Evolutionary conservation across 2,888 invertebrate genomes (phyloP).

Genomic region (Liopterus haemorrhoidalis): DNA sequence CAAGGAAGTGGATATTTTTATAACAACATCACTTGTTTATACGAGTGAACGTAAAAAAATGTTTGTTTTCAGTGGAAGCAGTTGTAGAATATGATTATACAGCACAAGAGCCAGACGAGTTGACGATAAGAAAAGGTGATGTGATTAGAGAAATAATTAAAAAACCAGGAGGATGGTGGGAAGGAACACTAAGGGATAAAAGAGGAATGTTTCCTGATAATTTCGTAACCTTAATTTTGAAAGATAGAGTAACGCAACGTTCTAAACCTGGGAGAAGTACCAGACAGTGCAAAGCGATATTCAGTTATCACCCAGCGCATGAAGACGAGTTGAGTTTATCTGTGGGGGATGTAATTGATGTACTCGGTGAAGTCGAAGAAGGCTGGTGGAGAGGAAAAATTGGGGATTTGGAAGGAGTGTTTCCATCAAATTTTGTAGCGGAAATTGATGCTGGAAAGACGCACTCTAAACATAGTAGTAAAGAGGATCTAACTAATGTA

Average conservation of each 20-base stretch:
- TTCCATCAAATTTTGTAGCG: conserved; percentile 91
- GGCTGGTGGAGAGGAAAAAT: conserved; percentile 89
- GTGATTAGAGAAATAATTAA: conserved; percentile 73
- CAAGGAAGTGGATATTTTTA: no score
- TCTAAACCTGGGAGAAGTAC: conserved; percentile 40
- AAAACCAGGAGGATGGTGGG: conserved; percentile 84
- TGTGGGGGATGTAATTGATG: conserved; percentile 85
- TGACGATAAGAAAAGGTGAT: conserved; percentile 77
- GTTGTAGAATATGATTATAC: conserved; percentile 81
- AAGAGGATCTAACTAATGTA: conserved; percentile 34
- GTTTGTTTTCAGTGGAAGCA: conserved; percentile 69
- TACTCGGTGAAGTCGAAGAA: conserved; percentile 87
- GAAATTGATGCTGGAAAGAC: conserved; percentile 43
- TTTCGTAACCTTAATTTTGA: conserved; percentile 67
- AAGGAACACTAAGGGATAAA: conserved; percentile 74
- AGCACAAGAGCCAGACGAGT: conserved; percentile 80
- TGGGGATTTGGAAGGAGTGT: conserved; percentile 79
- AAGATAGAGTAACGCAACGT: conserved; percentile 25
- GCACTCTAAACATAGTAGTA: conserved; percentile 30
- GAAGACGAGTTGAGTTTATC: conserved; percentile 85
- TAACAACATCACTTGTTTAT: conserved; percentile 13
- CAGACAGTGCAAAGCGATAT: conserved; percentile 78
- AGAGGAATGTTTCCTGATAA: conserved; percentile 91
- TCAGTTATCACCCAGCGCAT: conserved; percentile 87
- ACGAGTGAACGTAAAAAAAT: conserved; percentile 8